Evolutionary conservation across 2,888 invertebrate species (phyloP).

Genomic region (Xanthorhoe designata): DNA sequence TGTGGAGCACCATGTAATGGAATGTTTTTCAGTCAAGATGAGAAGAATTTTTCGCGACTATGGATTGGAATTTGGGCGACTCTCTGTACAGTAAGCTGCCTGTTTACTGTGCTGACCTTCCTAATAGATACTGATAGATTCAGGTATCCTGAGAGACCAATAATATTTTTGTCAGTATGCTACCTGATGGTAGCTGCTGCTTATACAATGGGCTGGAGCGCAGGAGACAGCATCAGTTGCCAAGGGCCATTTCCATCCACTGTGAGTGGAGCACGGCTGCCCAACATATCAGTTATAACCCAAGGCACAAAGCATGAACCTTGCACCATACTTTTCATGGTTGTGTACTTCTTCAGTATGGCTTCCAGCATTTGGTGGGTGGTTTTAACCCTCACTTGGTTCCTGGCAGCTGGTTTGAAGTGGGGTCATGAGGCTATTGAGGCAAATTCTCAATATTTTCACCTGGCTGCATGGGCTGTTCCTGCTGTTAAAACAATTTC

Average conservation of each 20-base stretch:
- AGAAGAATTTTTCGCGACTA: constrained; percentile 92
- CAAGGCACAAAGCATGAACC: constrained; percentile 93
- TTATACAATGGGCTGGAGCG: constrained; percentile 94
- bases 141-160: constrained; percentile 98
- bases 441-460: constrained; percentile 98
- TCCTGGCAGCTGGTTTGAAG: constrained; percentile 97
- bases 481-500: constrained; percentile 98
- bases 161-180: constrained; percentile 98
- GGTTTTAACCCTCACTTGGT: constrained; percentile 97
- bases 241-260: constrained; percentile 92
- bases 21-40: constrained; percentile 95
- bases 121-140: constrained; percentile 97
- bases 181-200: constrained; percentile 97
- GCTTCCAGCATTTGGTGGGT: constrained; percentile 99
- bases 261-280: constrained; percentile 88
- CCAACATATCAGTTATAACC: constrained; percentile 93
- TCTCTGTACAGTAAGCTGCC: constrained; percentile 94
- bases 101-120: constrained; percentile 97
- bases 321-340: constrained; percentile 98
- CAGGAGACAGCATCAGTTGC: constrained; percentile 93
- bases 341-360: constrained; percentile 98
- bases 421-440: constrained; percentile 99
- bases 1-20: constrained; percentile 97
- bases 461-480: constrained; percentile 98
- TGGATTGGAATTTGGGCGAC: constrained; percentile 98